A percentile compares a stretch with the other conserved stretches of the same genome.
phyloP scores from a whole-genome alignment of 2,888 invertebrate genomes.

The Chromoteleia sp. region DNA sequence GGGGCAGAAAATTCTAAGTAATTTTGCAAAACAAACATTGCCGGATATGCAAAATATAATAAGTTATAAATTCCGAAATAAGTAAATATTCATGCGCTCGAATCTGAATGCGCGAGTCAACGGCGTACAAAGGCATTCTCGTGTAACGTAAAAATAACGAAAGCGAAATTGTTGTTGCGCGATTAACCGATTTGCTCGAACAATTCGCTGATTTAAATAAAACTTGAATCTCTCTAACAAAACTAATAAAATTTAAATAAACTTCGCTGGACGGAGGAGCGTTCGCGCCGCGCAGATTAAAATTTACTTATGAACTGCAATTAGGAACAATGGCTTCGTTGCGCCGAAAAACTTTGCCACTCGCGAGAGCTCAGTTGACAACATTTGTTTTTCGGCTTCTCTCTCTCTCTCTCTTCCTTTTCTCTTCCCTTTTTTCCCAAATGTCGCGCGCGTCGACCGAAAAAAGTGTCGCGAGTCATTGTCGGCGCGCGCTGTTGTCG shows the following conservation, averaged over 20 bases:
- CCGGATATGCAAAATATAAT: slow-evolving; percentile 61
- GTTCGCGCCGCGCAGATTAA: slow-evolving; percentile 34
- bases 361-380: slow-evolving; percentile 35
- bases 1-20: slow-evolving; percentile 59
- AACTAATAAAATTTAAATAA: slow-evolving; percentile 62
- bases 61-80: slow-evolving; percentile 60
- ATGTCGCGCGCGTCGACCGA: too few species aligned
- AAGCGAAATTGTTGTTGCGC: slow-evolving; percentile 40
- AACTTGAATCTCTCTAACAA: slow-evolving; percentile 31
- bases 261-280: slow-evolving; percentile 18
- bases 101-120: slow-evolving; percentile 22
- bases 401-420: background rate
- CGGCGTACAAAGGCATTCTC: slow-evolving; percentile 2
- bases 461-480: too few species aligned
- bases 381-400: slow-evolving; percentile 21
- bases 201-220: slow-evolving; percentile 55
- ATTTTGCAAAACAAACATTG: slow-evolving; percentile 61
- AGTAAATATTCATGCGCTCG: slow-evolving; percentile 52
- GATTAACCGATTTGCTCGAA: slow-evolving; percentile 59
- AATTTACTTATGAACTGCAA: slow-evolving; percentile 64
- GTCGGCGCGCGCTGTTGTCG: too few species aligned
- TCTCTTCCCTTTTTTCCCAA: too few species aligned
- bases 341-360: slow-evolving; percentile 53
- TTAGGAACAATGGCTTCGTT: slow-evolving; percentile 60
- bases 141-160: slow-evolving; percentile 23